Evolutionary conservation across 2,888 invertebrate genomes (phyloP).

Genomic region (Erannis defoliaria): DNA sequence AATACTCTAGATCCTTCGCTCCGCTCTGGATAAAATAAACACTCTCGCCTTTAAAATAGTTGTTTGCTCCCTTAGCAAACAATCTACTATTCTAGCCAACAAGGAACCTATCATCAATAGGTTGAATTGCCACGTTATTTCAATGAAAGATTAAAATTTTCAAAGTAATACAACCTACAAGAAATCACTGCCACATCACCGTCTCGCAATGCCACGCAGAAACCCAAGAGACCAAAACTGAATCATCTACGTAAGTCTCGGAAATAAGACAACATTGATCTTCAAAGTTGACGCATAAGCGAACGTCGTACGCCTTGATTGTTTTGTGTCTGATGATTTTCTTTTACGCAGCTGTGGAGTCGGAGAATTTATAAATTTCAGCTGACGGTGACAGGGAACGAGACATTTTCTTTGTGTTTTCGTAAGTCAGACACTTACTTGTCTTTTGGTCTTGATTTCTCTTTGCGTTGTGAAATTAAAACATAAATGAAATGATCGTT

Average conservation of each 20-base stretch:
- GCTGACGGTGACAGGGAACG: constrained; percentile 10
- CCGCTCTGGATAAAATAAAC: too few species aligned
- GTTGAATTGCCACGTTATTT: too few species aligned
- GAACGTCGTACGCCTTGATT: constrained; percentile 10
- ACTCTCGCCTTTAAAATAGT: too few species aligned
- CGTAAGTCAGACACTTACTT: not conserved
- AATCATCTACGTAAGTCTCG: constrained; percentile 14
- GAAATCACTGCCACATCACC: constrained; percentile 15
- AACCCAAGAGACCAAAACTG: constrained; percentile 9
- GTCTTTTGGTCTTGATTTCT: too few species aligned
- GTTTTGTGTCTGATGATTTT: constrained; percentile 31
- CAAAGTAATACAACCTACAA: not conserved
- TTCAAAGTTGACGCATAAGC: constrained; percentile 30
- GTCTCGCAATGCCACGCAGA: not conserved
- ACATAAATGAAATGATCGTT: too few species aligned
- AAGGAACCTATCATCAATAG: too few species aligned
- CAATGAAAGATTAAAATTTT: too few species aligned
- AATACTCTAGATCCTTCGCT: too few species aligned
- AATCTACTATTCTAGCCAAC: too few species aligned
- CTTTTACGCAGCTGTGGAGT: constrained; percentile 29
- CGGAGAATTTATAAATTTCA: constrained; percentile 25
- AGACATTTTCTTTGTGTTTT: not conserved
- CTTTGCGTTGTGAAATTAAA: too few species aligned
- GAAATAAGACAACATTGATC: constrained; percentile 17
- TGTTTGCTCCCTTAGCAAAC: too few species aligned